Conservation (phyloP, 2,113 vertebrate genomes). For the Antechinus flavipes region DNA sequence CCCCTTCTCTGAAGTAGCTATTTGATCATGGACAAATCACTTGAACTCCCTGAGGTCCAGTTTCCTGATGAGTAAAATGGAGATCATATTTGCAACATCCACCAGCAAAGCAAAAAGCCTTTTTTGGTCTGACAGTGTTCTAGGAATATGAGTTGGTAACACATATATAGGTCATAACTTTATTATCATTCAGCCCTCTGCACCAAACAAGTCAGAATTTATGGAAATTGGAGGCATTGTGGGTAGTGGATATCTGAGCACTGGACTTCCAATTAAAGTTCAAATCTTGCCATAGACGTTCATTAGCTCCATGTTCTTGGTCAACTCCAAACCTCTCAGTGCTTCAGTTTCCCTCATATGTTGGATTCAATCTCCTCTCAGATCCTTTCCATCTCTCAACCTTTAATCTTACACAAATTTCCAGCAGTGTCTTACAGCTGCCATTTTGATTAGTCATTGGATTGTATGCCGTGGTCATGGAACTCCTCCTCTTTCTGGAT, state of each 20-base stretch:
- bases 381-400: background rate
- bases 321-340: background rate
- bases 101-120: background rate
- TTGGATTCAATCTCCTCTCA: background rate
- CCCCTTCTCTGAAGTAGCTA: background rate
- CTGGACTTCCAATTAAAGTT: background rate
- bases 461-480: background rate
- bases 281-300: background rate
- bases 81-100: background rate
- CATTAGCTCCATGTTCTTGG: background rate
- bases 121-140: background rate
- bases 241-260: background rate
- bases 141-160: background rate
- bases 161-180: background rate
- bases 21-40: background rate
- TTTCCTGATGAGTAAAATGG: background rate
- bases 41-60: background rate
- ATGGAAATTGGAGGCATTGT: background rate
- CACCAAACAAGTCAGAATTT: background rate
- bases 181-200: background rate
- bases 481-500: background rate
- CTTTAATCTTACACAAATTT: background rate
- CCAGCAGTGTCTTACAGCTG: background rate
- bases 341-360: background rate
- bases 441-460: background rate